phyloP scores from a whole-genome alignment of 2,113 vertebrate species.

The Neolamprologus brichardi region DNA sequence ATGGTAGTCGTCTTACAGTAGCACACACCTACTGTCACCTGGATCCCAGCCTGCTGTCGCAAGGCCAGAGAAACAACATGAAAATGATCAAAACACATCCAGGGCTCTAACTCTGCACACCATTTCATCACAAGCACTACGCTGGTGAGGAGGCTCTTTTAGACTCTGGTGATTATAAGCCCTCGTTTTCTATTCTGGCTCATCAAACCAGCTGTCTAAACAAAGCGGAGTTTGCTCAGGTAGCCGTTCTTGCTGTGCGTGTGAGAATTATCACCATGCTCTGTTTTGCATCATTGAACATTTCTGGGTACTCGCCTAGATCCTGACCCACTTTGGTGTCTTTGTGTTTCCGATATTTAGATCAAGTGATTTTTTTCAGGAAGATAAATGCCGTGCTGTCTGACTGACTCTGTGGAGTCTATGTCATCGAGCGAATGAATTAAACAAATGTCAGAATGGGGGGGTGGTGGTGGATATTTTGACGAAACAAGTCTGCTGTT shows the following conservation, averaged over 20 bases:
- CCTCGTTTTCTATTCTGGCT: conserved; percentile 52
- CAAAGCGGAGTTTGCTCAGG: conserved; percentile 56
- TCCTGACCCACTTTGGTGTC: conserved; percentile 51
- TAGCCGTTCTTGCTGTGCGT: conserved; percentile 23
- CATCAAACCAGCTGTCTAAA: conserved; percentile 65
- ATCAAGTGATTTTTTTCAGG: conserved; percentile 40
- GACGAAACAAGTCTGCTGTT: background rate
- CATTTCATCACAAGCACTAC: conserved; percentile 15
- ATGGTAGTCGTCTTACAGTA: background rate
- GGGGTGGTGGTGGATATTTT: background rate
- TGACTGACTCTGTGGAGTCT: background rate
- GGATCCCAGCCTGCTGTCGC: conserved; percentile 16
- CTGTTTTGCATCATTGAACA: conserved; percentile 48
- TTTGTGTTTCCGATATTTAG: conserved; percentile 52
- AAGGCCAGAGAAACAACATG: background rate
- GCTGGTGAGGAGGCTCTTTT: conserved; percentile 27
- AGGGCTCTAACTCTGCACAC: conserved; percentile 34
- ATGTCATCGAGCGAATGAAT: conserved; percentile 5
- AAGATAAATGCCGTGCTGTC: background rate
- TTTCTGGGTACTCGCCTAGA: conserved; percentile 14
- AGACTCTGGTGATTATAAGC: conserved; percentile 43
- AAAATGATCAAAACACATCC: conserved; percentile 36
- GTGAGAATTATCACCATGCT: conserved; percentile 30
- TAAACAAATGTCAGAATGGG: conserved; percentile 10
- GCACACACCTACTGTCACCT: conserved; percentile 11